Conservation (phyloP, 2,888 invertebrate genomes). For the Lissonota sp. region DNA sequence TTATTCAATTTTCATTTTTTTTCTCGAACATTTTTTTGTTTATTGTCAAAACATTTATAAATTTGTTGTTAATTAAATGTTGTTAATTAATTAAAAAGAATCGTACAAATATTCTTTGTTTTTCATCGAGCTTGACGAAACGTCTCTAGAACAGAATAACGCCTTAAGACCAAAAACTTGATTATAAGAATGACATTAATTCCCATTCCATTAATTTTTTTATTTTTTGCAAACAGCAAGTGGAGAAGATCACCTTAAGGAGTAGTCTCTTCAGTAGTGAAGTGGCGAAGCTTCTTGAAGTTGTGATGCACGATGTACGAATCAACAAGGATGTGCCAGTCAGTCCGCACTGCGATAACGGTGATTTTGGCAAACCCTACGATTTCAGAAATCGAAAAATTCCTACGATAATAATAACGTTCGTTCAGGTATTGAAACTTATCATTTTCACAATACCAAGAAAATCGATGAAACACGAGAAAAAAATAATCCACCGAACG, state of each 20-base stretch:
- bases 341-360: conserved; percentile 66
- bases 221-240: conserved; percentile 87
- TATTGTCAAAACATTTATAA: too few relatives aligned
- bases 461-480: conserved; percentile 4
- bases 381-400: conserved; percentile 91
- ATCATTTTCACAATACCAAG: conserved; percentile 1
- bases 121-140: too few relatives aligned
- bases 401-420: conserved; percentile 91
- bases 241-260: conserved; percentile 93
- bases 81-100: too few relatives aligned
- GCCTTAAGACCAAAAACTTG: conserved; percentile 66
- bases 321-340: conserved; percentile 90
- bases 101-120: too few relatives aligned
- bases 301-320: conserved; percentile 92
- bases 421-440: conserved; percentile 89
- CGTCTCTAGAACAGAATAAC: too few relatives aligned
- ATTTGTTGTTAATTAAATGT: too few relatives aligned
- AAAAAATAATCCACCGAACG: conserved; percentile 13
- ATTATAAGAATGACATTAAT: conserved; percentile 30
- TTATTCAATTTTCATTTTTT: too few relatives aligned
- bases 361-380: conserved; percentile 81
- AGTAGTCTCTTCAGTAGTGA: conserved; percentile 96
- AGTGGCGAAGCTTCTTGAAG: conserved; percentile 92
- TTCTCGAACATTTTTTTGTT: too few relatives aligned
- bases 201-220: too few relatives aligned